Evolutionary conservation across 2,113 vertebrate genomes (phyloP).

Genomic region (Rynchops niger): DNA sequence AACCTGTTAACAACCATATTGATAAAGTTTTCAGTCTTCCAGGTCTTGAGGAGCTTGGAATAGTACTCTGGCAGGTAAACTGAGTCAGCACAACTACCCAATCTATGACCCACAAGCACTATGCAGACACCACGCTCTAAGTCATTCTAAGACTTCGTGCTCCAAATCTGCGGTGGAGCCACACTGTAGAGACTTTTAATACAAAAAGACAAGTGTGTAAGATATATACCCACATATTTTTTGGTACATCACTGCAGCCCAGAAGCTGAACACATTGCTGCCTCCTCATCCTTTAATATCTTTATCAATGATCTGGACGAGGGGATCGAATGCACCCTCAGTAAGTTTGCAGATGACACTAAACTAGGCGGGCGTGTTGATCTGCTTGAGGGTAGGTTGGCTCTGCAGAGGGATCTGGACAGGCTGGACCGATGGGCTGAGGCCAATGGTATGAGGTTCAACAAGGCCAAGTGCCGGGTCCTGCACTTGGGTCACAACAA

Average conservation of each 20-base stretch:
- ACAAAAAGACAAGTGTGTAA: background rate
- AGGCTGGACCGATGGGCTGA: too few relatives aligned
- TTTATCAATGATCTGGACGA: too few relatives aligned
- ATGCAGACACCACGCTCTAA: background rate
- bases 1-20: background rate
- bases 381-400: too few relatives aligned
- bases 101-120: background rate
- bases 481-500: too few relatives aligned
- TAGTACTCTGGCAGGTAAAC: too few relatives aligned
- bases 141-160: background rate
- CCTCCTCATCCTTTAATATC: background rate
- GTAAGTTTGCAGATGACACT: too few relatives aligned
- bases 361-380: too few relatives aligned
- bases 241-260: background rate
- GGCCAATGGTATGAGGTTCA: too few relatives aligned
- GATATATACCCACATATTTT: background rate
- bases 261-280: background rate
- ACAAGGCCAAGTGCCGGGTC: too few relatives aligned
- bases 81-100: too few relatives aligned
- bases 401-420: too few relatives aligned
- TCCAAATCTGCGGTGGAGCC: background rate
- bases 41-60: background rate
- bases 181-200: background rate
- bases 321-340: too few relatives aligned
- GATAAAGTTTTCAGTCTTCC: background rate